A percentile compares a stretch with the other conserved stretches of the same genome.
Evolutionary conservation across 30 jellyfish, hydroid and myxozoan genomes (phyloP).

Genomic region (Catostylus mosaicus): DNA sequence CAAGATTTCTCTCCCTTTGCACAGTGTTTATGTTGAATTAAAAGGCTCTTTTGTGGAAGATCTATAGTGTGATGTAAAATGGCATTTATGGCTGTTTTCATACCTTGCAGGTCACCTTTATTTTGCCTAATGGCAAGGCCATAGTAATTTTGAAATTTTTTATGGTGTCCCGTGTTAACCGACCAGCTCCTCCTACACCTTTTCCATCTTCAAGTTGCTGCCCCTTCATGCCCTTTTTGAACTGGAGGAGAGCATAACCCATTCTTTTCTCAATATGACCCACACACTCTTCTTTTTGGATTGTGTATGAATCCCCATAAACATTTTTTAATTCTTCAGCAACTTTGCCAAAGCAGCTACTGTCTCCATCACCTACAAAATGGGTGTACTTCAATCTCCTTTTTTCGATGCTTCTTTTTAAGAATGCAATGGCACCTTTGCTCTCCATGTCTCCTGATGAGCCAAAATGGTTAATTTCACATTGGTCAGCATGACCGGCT

Average conservation of each 20-base stretch:
- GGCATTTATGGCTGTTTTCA: conserved; percentile 32
- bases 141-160: conserved; percentile 33
- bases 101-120: conserved; percentile 44
- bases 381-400: conserved; percentile 25
- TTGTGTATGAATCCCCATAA: conserved; percentile 11
- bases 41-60: conserved; percentile 12
- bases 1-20: conserved; percentile 37
- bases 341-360: conserved; percentile 50
- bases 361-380: conserved; percentile 56
- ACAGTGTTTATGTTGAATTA: conserved; percentile 19
- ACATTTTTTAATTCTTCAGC: background rate
- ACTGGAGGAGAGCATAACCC: conserved; percentile 22
- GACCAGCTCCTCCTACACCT: conserved; percentile 58
- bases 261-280: conserved; percentile 46
- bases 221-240: conserved; percentile 28
- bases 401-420: conserved; percentile 8
- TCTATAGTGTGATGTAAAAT: conserved; percentile 31
- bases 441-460: conserved; percentile 37
- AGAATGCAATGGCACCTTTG: conserved; percentile 13
- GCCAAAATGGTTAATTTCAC: conserved; percentile 26
- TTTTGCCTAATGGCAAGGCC: conserved; percentile 35
- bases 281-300: conserved; percentile 50
- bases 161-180: conserved; percentile 44
- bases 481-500: background rate
- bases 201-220: conserved; percentile 50